Evolutionary conservation across 2,888 invertebrate species (phyloP).

Genomic region (Acleris emargana): DNA sequence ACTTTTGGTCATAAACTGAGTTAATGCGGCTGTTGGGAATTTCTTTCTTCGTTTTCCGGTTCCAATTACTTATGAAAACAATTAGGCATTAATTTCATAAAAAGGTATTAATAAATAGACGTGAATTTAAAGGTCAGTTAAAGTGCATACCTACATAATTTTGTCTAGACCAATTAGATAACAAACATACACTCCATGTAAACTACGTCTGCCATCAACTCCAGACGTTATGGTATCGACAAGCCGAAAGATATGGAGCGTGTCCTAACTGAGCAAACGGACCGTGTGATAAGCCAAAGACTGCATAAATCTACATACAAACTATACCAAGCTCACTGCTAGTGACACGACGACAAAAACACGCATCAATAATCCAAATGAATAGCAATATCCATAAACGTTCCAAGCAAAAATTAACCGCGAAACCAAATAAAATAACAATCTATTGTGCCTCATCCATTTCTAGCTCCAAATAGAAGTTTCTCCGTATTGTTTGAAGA

Average conservation of each 20-base stretch:
- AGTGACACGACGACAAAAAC: constrained; percentile 63
- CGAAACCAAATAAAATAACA: background rate
- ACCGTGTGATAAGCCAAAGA: constrained; percentile 71
- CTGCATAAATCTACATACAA: constrained; percentile 74
- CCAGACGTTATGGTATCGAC: constrained; percentile 57
- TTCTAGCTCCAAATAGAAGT: background rate
- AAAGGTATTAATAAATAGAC: no score
- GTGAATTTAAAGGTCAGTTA: no score
- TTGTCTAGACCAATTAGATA: constrained; percentile 2
- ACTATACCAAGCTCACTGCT: constrained; percentile 61
- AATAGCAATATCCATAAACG: constrained; percentile 48
- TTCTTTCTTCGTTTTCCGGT: no score
- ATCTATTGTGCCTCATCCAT: background rate
- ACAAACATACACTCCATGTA: constrained; percentile 14
- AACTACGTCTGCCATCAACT: constrained; percentile 45
- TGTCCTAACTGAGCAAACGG: constrained; percentile 66
- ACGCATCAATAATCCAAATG: constrained; percentile 52
- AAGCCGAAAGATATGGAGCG: constrained; percentile 65
- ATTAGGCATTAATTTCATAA: no score
- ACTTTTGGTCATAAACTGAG: no score
- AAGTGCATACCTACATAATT: background rate
- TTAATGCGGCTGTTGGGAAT: no score
- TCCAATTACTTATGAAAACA: no score
- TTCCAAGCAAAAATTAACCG: constrained; percentile 60
- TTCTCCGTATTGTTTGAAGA: background rate